phyloP scores from a whole-genome alignment of 2,113 vertebrate species.

The Pseudonaja textilis region DNA sequence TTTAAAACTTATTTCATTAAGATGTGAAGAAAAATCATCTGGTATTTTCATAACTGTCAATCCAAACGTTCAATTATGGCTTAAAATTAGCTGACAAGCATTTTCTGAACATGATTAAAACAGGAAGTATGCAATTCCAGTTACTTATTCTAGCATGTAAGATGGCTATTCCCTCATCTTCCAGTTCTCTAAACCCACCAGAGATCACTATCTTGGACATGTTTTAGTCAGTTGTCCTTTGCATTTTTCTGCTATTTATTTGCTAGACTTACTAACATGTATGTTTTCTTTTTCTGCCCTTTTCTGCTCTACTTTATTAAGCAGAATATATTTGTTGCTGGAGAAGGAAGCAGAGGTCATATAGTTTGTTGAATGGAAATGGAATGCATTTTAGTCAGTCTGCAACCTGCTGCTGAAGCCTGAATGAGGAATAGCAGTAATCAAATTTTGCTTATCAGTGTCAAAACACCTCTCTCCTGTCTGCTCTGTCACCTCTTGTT shows the following conservation, averaged over 20 bases:
- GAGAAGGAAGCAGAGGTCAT: not conserved
- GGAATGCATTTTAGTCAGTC: not conserved
- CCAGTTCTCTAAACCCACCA: not conserved
- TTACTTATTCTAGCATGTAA: rapidly evolving
- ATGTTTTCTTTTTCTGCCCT: not conserved
- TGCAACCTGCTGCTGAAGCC: not conserved
- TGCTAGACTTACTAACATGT: not conserved
- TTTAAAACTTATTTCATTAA: not conserved
- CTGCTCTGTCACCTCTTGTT: not conserved
- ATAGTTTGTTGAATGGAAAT: not conserved
- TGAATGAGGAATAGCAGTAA: not conserved
- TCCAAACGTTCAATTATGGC: not conserved
- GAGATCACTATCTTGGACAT: not conserved
- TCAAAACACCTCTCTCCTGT: not conserved
- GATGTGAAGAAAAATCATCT: not conserved
- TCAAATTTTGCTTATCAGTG: not conserved
- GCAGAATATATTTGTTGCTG: not conserved
- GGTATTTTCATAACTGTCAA: not conserved
- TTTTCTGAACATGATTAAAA: not conserved
- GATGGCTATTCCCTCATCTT: not conserved
- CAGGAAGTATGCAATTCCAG: not conserved
- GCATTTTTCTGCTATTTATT: not conserved
- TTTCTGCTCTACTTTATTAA: not conserved
- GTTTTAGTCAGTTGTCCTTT: not conserved
- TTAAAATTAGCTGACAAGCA: not conserved